phyloP scores from a whole-genome alignment of 2,113 vertebrate genomes.

The Parus major region DNA sequence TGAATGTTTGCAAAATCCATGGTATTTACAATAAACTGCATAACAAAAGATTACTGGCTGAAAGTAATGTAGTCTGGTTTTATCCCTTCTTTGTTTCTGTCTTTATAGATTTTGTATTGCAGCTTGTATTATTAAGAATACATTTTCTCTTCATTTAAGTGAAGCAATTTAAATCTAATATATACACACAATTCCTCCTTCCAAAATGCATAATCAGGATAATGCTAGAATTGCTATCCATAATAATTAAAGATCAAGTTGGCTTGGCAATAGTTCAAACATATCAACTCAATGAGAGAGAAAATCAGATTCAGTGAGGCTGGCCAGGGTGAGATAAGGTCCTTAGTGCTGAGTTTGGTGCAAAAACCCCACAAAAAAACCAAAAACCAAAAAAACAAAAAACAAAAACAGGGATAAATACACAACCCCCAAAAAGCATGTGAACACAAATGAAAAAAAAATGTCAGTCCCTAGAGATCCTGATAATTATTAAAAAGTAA shows the following conservation, averaged over 20 bases:
- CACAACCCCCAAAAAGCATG: fast-evolving
- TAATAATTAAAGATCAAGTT: not conserved
- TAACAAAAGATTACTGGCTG: not conserved
- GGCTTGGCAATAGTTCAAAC: not conserved
- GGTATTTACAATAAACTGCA: not conserved
- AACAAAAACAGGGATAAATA: not conserved
- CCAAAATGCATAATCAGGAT: not conserved
- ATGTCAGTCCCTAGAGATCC: fast-evolving
- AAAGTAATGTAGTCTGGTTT: not conserved
- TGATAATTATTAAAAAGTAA: not conserved
- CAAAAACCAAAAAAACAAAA: not conserved
- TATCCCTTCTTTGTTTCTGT: not conserved
- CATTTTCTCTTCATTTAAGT: not conserved
- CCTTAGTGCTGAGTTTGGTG: not conserved
- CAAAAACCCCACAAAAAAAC: not conserved
- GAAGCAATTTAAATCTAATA: not conserved
- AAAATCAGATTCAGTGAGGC: not conserved
- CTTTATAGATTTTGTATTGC: not conserved
- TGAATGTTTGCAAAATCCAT: not conserved
- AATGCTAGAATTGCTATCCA: not conserved
- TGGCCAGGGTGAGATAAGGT: not conserved
- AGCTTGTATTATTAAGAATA: not conserved
- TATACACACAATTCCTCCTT: not conserved
- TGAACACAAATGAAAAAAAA: not conserved
- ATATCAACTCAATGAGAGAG: not conserved